A percentile compares a stretch with the other conserved stretches of the same genome.
phyloP scores from a whole-genome alignment of 2,888 invertebrate species.

The Drosophila mimetica region DNA sequence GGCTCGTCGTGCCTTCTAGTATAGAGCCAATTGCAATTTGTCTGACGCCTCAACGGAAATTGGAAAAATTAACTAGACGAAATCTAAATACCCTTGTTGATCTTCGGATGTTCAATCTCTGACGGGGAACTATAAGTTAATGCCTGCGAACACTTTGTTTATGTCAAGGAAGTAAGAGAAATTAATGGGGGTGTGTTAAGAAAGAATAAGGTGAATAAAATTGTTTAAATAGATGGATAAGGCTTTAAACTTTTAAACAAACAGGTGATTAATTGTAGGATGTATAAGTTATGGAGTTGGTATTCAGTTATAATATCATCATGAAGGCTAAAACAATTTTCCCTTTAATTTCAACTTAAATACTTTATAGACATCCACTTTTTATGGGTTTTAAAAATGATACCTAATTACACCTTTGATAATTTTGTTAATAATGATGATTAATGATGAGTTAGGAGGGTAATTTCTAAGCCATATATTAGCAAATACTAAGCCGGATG shows the following conservation, averaged over 20 bases:
- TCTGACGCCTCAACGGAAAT: constrained; percentile 10
- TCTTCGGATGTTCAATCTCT: neutral
- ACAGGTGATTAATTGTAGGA: neutral
- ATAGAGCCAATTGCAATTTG: constrained; percentile 57
- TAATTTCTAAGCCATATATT: neutral
- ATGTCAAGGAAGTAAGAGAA: neutral
- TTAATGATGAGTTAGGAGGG: neutral
- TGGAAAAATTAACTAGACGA: constrained; percentile 21
- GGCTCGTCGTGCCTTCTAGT: constrained; percentile 40
- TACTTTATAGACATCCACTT: neutral
- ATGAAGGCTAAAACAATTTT: too few species aligned
- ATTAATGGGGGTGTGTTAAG: constrained; percentile 2
- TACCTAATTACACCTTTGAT: neutral
- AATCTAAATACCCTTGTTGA: constrained; percentile 14
- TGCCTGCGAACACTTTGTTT: constrained; percentile 7
- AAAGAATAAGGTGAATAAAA: neutral
- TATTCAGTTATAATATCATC: too few species aligned
- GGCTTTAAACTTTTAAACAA: neutral
- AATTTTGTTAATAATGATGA: neutral
- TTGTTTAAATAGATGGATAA: neutral
- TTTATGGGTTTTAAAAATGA: neutral
- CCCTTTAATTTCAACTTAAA: neutral
- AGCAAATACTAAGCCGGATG: neutral
- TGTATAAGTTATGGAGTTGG: too few species aligned
- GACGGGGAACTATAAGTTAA: neutral